Percentiles rank a stretch among this genome's conserved stretches.
phyloP scores from a whole-genome alignment of 1,140 invertebrate species.

The Geopemphigus sp. region DNA sequence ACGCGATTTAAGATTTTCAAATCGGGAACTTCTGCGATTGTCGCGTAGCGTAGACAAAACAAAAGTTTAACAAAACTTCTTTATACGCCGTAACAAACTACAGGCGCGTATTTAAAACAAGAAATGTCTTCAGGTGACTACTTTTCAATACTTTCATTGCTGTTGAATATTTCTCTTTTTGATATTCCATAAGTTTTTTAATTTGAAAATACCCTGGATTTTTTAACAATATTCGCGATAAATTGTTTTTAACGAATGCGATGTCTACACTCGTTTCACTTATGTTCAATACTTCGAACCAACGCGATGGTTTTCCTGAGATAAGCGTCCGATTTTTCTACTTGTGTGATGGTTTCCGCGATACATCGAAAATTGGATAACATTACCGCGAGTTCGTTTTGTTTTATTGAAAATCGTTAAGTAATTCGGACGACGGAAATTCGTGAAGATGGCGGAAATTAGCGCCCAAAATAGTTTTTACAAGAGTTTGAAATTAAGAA shows the following conservation, averaged over 20 bases:
- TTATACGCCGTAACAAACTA: not conserved
- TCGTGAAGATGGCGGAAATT: too few relatives aligned
- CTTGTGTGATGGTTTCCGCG: not conserved
- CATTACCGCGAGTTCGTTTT: not conserved
- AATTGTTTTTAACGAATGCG: not conserved
- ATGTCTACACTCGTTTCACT: not conserved
- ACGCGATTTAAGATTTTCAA: not conserved
- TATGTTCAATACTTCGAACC: not conserved
- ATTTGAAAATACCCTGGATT: not conserved
- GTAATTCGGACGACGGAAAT: too few relatives aligned
- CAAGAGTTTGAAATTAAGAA: too few relatives aligned
- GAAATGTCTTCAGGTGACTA: conserved; percentile 13
- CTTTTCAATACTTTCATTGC: conserved; percentile 7
- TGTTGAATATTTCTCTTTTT: not conserved
- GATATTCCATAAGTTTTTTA: not conserved
- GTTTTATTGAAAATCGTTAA: too few relatives aligned
- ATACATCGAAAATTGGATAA: not conserved
- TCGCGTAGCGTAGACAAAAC: not conserved
- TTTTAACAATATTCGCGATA: not conserved
- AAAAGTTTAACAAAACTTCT: conserved; percentile 11
- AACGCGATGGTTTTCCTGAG: not conserved
- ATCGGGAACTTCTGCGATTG: not conserved
- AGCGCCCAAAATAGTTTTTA: too few relatives aligned
- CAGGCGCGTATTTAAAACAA: conserved; percentile 26
- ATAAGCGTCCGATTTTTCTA: not conserved